These are phyloP conservation scores for Pipistrellus nathusii DNA, from an alignment of 2,797 vertebrate species.

Conservation along the genomic window DNA sequence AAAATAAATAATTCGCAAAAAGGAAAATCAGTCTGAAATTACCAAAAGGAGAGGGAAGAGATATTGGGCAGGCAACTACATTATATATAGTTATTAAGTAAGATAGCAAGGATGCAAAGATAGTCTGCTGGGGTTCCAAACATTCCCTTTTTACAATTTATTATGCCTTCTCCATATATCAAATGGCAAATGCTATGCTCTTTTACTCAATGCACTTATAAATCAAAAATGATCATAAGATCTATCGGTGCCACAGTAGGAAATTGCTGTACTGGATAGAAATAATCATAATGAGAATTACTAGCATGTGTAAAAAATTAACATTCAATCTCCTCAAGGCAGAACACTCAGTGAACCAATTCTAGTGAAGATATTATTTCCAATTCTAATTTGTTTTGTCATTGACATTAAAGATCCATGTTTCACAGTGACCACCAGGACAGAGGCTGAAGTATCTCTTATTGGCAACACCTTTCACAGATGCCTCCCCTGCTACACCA, in stretches of 20 bases:
- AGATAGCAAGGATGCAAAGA: not conserved
- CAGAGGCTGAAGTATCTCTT: not conserved
- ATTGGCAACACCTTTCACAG: not conserved
- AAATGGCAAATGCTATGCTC: slow-evolving; percentile 5
- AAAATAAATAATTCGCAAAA: slow-evolving; percentile 16
- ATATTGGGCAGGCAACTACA: not conserved
- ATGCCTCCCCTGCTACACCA: not conserved
- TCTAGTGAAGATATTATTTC: not conserved
- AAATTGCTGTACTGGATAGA: not conserved
- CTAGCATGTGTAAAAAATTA: slow-evolving; percentile 18
- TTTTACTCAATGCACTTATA: not conserved
- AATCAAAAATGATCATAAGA: slow-evolving; percentile 20
- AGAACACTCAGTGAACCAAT: not conserved
- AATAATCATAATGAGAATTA: slow-evolving; percentile 48
- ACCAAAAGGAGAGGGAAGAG: not conserved
- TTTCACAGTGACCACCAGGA: not conserved
- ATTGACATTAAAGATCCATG: not conserved
- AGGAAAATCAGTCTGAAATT: slow-evolving; percentile 4
- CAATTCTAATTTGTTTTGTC: not conserved
- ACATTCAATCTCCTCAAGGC: not conserved
- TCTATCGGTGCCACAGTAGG: not conserved
- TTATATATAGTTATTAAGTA: not conserved
- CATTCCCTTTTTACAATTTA: not conserved
- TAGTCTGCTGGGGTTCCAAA: not conserved
- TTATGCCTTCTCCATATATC: not conserved